Percentiles rank a stretch among this genome's conserved stretches.
Evolutionary conservation across 2,797 vertebrate species (phyloP).

Genomic region (Lycodopsis pacificus): DNA sequence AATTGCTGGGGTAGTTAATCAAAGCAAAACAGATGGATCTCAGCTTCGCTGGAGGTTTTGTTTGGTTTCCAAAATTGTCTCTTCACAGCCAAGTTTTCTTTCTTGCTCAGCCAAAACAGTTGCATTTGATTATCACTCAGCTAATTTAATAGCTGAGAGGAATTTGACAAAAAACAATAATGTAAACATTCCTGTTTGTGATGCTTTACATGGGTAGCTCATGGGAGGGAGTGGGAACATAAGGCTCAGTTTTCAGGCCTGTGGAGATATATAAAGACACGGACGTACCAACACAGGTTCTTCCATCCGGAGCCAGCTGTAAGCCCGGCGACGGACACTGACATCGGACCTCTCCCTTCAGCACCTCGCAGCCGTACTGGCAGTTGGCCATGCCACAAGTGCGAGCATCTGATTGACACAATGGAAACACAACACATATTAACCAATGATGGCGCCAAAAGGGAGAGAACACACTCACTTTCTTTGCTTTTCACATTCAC

Average conservation of each 20-base stretch:
- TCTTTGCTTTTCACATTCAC: conserved; percentile 7
- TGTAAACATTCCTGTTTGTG: not conserved
- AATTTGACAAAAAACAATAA: conserved; percentile 11
- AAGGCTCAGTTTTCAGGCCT: conserved; percentile 40
- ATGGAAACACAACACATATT: conserved; percentile 53
- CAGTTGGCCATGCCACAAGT: conserved; percentile 97
- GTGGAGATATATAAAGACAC: conserved; percentile 47
- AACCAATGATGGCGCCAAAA: conserved; percentile 47
- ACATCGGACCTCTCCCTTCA: conserved; percentile 95
- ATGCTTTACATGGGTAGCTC: conserved; percentile 21
- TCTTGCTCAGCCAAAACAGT: conserved; percentile 49
- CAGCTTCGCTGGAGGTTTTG: conserved; percentile 33
- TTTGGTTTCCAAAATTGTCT: conserved; percentile 39
- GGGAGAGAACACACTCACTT: conserved; percentile 22
- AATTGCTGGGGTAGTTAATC: conserved; percentile 1
- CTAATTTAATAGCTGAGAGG: conserved; percentile 34
- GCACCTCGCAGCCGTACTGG: conserved; percentile 96
- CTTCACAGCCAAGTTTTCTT: conserved; percentile 43
- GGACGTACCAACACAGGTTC: conserved; percentile 94
- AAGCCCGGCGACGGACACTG: conserved; percentile 96
- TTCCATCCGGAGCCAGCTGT: conserved; percentile 92
- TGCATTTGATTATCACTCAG: conserved; percentile 43
- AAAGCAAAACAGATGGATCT: conserved; percentile 28
- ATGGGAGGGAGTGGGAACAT: conserved; percentile 10
- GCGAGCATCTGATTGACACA: conserved; percentile 83